Evolutionary conservation across 2,797 vertebrate species (phyloP), one percentile per base, ranked within the genome.

Genomic region (Cynodonichthys magdalenae): DNA sequence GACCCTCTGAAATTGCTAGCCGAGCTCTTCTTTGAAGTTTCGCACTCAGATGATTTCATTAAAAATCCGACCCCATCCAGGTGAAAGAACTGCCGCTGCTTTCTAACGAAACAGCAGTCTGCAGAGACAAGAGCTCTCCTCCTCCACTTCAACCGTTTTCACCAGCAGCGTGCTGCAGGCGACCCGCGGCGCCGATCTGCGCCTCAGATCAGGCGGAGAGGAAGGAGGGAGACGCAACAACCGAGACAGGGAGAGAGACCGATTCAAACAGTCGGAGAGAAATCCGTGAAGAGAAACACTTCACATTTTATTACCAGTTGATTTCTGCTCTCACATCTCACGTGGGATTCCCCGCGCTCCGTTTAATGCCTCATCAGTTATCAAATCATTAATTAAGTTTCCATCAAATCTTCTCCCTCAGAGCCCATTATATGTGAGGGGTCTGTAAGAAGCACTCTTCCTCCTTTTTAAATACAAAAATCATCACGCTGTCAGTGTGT

Each of bases 351-450:
- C 71, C 66, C 15, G 17, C 0, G 44, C 69, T 64, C 69, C 34
- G 54, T 75, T 80, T 81, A 86, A 75, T 28, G 24, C 69, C 68
- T 77, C 55, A 75, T 50, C 56, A 71, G 66, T 81, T 76, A 85
- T 75, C 59, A 81, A 75, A 81, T 81, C 54, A 70, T 77, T 81
- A 82, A 87, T 88, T 84, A 85, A 71, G 66, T 46, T 51, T 53
- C 59, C 73, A 55, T 75, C 75, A 75, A 63, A 67, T 74, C 77
- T 49, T 48, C 65, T 71, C 79, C 73, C 60, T 66, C 60, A 70
- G 59, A 70, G 63, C 29, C 19, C n/a, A 6, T n/a, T 5, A 17
- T 31, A 58, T 63, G 66, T 53, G 45, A 47, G 60, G 4, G 52
- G 9, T 51, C 48, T 49, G 59, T 29, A 19, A 57, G 49, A 45